Percentiles rank a stretch among this genome's conserved stretches.
phyloP scores from a whole-genome alignment of 2,797 vertebrate genomes.

The Alectoris magna region DNA sequence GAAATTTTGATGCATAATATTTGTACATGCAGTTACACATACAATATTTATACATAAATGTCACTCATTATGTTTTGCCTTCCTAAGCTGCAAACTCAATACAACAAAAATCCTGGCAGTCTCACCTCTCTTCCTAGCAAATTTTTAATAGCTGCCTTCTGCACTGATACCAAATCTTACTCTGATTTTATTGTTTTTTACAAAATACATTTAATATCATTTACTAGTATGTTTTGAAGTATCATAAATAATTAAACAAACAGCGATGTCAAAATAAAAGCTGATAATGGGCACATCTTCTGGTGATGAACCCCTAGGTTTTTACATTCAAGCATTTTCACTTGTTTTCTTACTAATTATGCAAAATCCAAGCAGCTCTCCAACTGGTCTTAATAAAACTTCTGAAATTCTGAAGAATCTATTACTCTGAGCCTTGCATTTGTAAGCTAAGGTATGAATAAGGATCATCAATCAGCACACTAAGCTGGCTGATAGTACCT shows the following conservation, averaged over 20 bases:
- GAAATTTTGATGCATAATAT: not conserved
- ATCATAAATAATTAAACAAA: constrained; percentile 36
- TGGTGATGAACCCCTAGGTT: not conserved
- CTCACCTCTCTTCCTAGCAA: constrained; percentile 14
- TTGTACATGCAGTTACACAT: not conserved
- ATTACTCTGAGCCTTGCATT: not conserved
- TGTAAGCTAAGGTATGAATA: not conserved
- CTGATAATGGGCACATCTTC: not conserved
- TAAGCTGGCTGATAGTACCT: not conserved
- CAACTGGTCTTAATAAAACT: not conserved
- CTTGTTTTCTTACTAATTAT: not conserved
- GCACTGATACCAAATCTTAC: not conserved
- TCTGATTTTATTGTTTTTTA: not conserved
- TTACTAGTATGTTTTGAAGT: constrained; percentile 8
- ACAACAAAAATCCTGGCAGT: constrained; percentile 7
- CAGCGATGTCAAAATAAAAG: not conserved
- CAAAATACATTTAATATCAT: constrained; percentile 2
- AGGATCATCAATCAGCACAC: not conserved
- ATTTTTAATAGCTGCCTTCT: constrained; percentile 43
- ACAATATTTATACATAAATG: constrained; percentile 23
- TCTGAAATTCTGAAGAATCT: not conserved
- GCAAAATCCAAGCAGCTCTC: not conserved
- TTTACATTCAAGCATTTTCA: not conserved
- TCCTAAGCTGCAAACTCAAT: not conserved
- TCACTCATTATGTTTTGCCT: not conserved